Conservation (phyloP, 2,797 vertebrate species). For the Carapus acus region DNA sequence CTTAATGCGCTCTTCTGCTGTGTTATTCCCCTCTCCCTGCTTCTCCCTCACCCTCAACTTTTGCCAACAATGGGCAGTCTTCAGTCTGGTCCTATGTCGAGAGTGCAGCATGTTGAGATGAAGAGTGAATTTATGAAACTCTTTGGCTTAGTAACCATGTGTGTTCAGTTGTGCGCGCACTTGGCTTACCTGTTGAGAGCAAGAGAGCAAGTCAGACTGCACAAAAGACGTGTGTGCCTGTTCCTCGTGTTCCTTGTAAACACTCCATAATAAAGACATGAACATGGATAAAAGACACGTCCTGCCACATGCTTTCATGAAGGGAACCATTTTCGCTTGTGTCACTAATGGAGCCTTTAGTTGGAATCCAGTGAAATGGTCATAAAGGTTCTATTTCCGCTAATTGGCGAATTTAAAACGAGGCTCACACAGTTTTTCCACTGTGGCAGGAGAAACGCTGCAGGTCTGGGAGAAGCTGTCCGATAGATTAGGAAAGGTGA, state of each 20-base stretch:
- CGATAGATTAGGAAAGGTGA: slow-evolving; percentile 63
- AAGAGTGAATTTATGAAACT: no score
- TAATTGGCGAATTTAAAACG: slow-evolving; percentile 73
- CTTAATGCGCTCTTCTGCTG: slow-evolving; percentile 50
- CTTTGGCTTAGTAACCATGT: no score
- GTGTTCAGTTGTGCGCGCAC: no score
- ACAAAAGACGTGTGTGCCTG: slow-evolving; percentile 36
- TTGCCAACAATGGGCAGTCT: slow-evolving; percentile 60
- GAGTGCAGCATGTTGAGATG: slow-evolving; percentile 52
- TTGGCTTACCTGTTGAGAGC: no score
- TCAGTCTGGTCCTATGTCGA: slow-evolving; percentile 51
- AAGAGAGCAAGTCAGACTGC: slow-evolving; percentile 16
- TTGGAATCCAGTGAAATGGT: slow-evolving; percentile 63
- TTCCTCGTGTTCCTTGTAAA: slow-evolving; percentile 55
- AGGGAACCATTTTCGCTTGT: slow-evolving; percentile 58
- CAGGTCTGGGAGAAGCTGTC: slow-evolving; percentile 47
- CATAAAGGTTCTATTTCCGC: slow-evolving; percentile 71
- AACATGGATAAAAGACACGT: no score
- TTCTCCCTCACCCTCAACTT: slow-evolving; percentile 26
- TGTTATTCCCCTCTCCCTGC: slow-evolving; percentile 42
- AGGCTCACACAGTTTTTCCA: slow-evolving; percentile 51
- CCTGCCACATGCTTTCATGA: slow-evolving; percentile 59
- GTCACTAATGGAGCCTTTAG: slow-evolving; percentile 69
- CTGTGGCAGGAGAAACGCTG: slow-evolving; percentile 6
- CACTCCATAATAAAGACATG: no score